These are phyloP conservation scores for Cnemophilus loriae DNA, from an alignment of 2,113 vertebrate species.

Conservation along the genomic window DNA sequence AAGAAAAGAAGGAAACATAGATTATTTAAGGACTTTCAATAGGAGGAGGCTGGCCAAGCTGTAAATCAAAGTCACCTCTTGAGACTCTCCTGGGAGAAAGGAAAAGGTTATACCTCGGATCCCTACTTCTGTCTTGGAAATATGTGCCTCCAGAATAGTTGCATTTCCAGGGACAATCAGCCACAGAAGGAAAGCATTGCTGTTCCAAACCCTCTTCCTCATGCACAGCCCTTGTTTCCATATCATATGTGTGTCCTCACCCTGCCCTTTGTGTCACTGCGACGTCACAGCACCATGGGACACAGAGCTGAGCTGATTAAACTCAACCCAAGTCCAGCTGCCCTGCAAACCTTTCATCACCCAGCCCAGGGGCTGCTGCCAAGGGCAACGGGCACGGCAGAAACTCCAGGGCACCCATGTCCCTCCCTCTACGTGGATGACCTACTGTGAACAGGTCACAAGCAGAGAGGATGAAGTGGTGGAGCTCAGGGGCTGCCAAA, in stretches of 20 bases:
- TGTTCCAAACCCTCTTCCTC: not conserved
- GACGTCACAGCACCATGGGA: fast-evolving
- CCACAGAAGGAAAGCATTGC: not conserved
- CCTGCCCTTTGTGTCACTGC: not conserved
- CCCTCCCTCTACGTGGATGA: not conserved
- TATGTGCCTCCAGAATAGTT: not conserved
- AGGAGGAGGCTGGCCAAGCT: not conserved
- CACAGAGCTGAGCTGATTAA: not conserved
- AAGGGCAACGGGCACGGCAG: fast-evolving
- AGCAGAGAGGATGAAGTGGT: fast-evolving
- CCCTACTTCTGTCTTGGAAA: not conserved
- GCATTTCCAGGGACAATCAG: not conserved
- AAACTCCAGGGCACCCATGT: not conserved
- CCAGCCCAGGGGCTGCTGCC: not conserved
- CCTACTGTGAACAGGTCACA: fast-evolving
- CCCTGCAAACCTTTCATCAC: fast-evolving
- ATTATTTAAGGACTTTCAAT: not conserved
- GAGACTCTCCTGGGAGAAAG: not conserved
- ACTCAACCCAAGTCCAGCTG: not conserved
- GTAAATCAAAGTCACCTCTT: conserved; percentile 25
- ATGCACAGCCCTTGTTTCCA: not conserved
- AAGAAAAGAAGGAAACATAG: not conserved
- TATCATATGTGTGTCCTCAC: fast-evolving
- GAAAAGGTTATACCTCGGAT: not conserved
- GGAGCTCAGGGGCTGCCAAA: not conserved